A percentile compares a stretch with the other conserved stretches of the same genome.
These are phyloP conservation scores for Crambe crambe DNA, from an alignment of 37 sponge, comb jelly and placozoan genomes.

Conservation along the genomic window DNA sequence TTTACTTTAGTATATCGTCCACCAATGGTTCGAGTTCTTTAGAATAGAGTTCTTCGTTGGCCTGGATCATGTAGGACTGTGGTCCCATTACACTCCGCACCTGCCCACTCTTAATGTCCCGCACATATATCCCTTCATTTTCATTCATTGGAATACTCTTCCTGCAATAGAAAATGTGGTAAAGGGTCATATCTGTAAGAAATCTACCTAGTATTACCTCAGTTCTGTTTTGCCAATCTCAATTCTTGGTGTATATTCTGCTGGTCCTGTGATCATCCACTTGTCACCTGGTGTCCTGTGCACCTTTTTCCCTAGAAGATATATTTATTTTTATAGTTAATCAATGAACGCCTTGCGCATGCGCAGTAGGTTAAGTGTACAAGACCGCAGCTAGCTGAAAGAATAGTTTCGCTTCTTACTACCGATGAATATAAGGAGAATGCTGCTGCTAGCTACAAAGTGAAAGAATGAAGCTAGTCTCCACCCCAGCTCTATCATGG, in stretches of 20 bases:
- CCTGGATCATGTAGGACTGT: conserved; percentile 82
- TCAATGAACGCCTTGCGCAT: not conserved
- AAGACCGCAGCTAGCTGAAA: not conserved
- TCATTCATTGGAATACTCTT: conserved; percentile 86
- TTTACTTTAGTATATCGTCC: conserved; percentile 81
- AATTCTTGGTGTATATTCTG: conserved; percentile 76
- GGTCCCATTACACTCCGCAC: conserved; percentile 85
- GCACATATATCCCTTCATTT: conserved; percentile 94
- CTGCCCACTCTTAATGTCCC: conserved; percentile 76
- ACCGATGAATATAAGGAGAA: too few relatives aligned
- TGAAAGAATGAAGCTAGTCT: too few relatives aligned
- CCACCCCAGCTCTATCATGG: too few relatives aligned
- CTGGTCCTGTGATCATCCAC: conserved; percentile 93
- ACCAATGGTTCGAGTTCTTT: conserved; percentile 73
- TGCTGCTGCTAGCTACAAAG: too few relatives aligned
- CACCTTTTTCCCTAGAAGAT: conserved; percentile 36
- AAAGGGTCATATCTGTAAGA: conserved; percentile 4
- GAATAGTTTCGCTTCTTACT: too few relatives aligned
- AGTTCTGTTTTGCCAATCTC: conserved; percentile 57
- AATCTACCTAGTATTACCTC: conserved; percentile 40
- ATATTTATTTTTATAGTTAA: not conserved
- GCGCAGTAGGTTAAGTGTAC: not conserved
- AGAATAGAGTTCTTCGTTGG: conserved; percentile 78
- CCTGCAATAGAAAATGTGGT: conserved; percentile 26
- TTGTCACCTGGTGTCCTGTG: conserved; percentile 78